Evolutionary conservation across 2,797 vertebrate genomes (phyloP).

Genomic region (Aplochiton taeniatus): DNA sequence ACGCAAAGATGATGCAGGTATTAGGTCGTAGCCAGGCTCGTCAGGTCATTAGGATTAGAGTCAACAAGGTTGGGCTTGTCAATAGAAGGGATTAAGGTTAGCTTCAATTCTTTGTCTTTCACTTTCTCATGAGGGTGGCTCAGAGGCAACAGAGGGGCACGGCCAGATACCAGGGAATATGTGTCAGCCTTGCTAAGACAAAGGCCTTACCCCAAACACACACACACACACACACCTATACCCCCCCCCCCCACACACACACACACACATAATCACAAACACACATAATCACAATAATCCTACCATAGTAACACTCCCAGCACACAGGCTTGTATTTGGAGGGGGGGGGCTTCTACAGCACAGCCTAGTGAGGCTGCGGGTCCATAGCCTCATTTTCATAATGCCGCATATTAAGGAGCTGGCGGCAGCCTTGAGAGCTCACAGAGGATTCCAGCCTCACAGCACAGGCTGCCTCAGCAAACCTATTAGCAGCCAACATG

Average conservation of each 20-base stretch:
- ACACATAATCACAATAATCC: slow-evolving; percentile 56
- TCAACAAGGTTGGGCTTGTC: no score
- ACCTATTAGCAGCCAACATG: slow-evolving; percentile 25
- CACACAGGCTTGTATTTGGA: slow-evolving; percentile 46
- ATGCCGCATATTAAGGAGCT: slow-evolving; percentile 67
- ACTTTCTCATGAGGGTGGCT: no score
- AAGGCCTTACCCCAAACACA: neutral
- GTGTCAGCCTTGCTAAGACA: slow-evolving; percentile 2
- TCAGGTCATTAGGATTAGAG: no score
- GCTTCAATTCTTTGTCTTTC: no score
- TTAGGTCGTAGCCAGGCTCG: no score
- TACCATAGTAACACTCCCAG: slow-evolving; percentile 51
- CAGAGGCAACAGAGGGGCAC: no score
- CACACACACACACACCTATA: no score
- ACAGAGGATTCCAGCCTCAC: slow-evolving; percentile 31
- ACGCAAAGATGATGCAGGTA: no score
- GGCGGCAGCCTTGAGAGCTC: slow-evolving; percentile 40
- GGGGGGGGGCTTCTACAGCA: slow-evolving; percentile 35
- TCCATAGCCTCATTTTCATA: slow-evolving; percentile 68
- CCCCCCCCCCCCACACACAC: no score
- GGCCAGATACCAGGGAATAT: no score
- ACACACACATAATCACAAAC: slow-evolving; percentile 1
- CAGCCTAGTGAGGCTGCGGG: slow-evolving; percentile 44
- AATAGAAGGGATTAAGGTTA: no score
- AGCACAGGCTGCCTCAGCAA: slow-evolving; percentile 29